phyloP scores from a whole-genome alignment of 2,888 invertebrate species.

The Drosophila borealis region DNA sequence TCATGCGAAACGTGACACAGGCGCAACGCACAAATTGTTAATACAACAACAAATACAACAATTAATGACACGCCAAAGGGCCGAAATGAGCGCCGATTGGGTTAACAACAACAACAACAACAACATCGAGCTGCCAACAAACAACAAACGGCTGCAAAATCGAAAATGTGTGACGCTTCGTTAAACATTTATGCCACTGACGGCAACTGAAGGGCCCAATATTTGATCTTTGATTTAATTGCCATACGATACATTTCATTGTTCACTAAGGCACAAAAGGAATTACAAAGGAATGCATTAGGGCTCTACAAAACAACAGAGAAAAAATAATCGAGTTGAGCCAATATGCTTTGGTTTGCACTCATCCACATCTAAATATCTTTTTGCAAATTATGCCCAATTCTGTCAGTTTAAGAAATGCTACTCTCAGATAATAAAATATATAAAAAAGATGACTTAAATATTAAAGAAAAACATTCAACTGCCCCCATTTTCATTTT shows the following conservation, averaged over 20 bases:
- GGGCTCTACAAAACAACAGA: not conserved
- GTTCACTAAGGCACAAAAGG: conserved; percentile 19
- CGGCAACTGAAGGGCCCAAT: conserved; percentile 32
- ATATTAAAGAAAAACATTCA: too few species aligned
- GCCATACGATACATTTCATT: conserved; percentile 21
- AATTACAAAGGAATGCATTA: conserved; percentile 8
- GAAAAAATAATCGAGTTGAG: conserved; percentile 1
- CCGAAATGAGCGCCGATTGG: conserved; percentile 68
- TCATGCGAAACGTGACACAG: conserved; percentile 71
- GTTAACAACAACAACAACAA: conserved; percentile 54
- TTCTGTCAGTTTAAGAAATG: too few species aligned
- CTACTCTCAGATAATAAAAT: too few species aligned
- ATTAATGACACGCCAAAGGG: conserved; percentile 18
- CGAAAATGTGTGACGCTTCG: conserved; percentile 76
- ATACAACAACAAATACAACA: conserved; percentile 45
- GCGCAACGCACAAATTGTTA: conserved; percentile 77
- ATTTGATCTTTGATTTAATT: conserved; percentile 76
- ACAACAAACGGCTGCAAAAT: conserved; percentile 53
- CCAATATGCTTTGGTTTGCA: conserved; percentile 1
- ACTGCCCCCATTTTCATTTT: too few species aligned
- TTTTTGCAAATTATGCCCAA: too few species aligned
- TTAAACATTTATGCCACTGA: conserved; percentile 69
- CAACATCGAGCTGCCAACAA: conserved; percentile 23
- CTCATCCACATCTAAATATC: not conserved
- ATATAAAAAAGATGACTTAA: too few species aligned